Evolutionary conservation across 35 echinoderm and acorn worm species (phyloP), one percentile per base, ranked within the genome.

Genomic region (Heliocidaris tuberculata): DNA sequence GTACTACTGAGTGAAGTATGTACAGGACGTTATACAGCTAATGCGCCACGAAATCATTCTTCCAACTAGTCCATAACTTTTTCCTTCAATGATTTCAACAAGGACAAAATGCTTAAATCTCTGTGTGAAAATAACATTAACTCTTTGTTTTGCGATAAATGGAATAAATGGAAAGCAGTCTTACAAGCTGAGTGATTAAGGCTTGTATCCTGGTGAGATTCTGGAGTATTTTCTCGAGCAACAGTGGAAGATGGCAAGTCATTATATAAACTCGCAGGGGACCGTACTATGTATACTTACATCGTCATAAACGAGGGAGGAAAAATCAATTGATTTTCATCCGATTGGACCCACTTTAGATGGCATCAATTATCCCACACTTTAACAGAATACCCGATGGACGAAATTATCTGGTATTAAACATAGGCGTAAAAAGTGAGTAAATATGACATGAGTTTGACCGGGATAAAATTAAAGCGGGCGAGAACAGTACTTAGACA

Each of bases 121-220:
- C 21, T 19, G 65, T 0, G 65, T 5, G 65, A 78, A n/a, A 24
- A 24, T 78, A 78, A 78, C 65, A 19, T 78, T 78, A 19, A 4
- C 27, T n/a, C 65, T 78, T 78, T 78, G 65, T 78, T 78, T 78
- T 21, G 65, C 65, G 21, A 78, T 78, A 78, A 78, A 17, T 78
- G 65, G 65, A 78, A 78, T 78, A 78, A 78, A 78, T 78, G 65
- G 65, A 78, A 78, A 78, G 65, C 19, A 78, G 27, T 78, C 65
- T 21, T 78, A 78, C 65, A 78, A 78, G 15, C 27, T n/a, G 27
- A 78, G 65, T 78, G 65, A 78, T 78, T 78, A 78, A 78, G 6
- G 65, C 65, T 24, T 78, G 6, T 19, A 21, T n/a, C 6, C 65
- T 8, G 65, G 52, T 19, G 8, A 27, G 65, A 5, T 0, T 19